A percentile compares a stretch with the other conserved stretches of the same genome.
Evolutionary conservation across 1,140 invertebrate genomes (phyloP).

Genomic region (Drosophila guanche): DNA sequence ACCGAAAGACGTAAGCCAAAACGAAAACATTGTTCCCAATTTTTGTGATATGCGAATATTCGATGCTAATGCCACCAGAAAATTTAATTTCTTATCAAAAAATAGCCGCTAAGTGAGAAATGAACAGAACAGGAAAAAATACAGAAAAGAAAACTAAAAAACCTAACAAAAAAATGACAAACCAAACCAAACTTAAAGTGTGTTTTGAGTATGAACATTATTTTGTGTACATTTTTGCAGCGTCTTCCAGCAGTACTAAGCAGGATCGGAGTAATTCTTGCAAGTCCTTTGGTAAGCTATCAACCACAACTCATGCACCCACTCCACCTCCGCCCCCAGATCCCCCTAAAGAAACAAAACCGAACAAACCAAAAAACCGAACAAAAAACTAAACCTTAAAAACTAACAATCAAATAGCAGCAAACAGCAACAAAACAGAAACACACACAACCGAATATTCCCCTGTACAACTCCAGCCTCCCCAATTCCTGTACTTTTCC

Average conservation of each 20-base stretch:
- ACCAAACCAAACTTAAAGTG: constrained; percentile 80
- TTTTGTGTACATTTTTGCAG: constrained; percentile 88
- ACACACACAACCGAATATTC: constrained; percentile 4
- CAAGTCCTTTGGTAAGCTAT: constrained; percentile 95
- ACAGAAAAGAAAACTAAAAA: constrained; percentile 37
- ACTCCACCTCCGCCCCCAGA: constrained; percentile 12
- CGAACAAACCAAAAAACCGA: constrained; percentile 19
- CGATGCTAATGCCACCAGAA: constrained; percentile 29
- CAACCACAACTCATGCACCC: constrained; percentile 80
- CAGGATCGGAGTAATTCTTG: constrained; percentile 96
- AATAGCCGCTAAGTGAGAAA: constrained; percentile 55
- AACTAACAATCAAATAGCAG: constrained; percentile 33
- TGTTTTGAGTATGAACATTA: constrained; percentile 84
- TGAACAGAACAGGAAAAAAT: constrained; percentile 6
- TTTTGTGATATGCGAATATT: constrained; percentile 72
- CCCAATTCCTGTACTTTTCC: neutral
- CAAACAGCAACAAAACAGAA: constrained; percentile 32
- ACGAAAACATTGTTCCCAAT: constrained; percentile 82
- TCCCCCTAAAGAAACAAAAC: constrained; percentile 20
- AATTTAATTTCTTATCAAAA: constrained; percentile 29
- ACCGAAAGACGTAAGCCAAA: constrained; percentile 28
- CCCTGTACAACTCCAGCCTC: constrained; percentile 4
- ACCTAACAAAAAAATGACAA: constrained; percentile 48
- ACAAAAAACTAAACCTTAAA: constrained; percentile 7
- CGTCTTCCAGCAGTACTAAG: constrained; percentile 95